Evolutionary conservation across 1,140 invertebrate genomes (phyloP), one percentile per base, ranked within the genome.

Genomic region (Trichoplusia ni): DNA sequence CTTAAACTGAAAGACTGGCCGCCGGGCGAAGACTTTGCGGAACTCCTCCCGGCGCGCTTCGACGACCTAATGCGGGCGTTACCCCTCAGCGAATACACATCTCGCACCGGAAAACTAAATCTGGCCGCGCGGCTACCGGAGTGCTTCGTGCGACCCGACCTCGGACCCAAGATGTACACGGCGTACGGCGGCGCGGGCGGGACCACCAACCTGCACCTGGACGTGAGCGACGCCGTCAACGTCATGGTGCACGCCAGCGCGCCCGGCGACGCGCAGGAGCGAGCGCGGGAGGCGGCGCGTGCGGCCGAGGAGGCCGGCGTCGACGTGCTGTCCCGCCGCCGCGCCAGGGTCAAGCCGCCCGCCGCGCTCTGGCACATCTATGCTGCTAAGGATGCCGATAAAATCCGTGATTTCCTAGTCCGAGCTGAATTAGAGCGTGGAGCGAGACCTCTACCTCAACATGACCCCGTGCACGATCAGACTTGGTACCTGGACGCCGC

Each of bases 311-410:
- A 98, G 79, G 97, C 97, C 42, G 97, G 96, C 65, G 98, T 97
- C 91, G 98, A 99, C 93, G 94, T 95, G 73, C 91, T 97, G 27
- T 98, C 97, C 0, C 93, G 95, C 4, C 92, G 94, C 9, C 91
- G 94, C 18, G 96, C 97, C 46, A 94, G 95, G 4, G 92, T 94
- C 19, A 95, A 96, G 69, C 91, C 97, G 29, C 97, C 98, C 0
- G 98, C 98, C 11, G 98, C 98, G 1, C 87, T 99, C 5, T 99
- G 98, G 98, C 98, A 99, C 82, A 99, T 99, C 71, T 99, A 98
- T 85, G 95, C 97, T 67, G 96, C 98, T 0, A 92, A 95, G 13
- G 98, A 99, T 91, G 97, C 98, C 1, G 98, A 99, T 84, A 98
- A 98, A 84, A 99, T 99, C 71, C 93, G 98, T 23, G 97, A 99